Evolutionary conservation across 2,888 invertebrate genomes (phyloP), one percentile per base, ranked within the genome.

Genomic region (Synergus umbraculus): DNA sequence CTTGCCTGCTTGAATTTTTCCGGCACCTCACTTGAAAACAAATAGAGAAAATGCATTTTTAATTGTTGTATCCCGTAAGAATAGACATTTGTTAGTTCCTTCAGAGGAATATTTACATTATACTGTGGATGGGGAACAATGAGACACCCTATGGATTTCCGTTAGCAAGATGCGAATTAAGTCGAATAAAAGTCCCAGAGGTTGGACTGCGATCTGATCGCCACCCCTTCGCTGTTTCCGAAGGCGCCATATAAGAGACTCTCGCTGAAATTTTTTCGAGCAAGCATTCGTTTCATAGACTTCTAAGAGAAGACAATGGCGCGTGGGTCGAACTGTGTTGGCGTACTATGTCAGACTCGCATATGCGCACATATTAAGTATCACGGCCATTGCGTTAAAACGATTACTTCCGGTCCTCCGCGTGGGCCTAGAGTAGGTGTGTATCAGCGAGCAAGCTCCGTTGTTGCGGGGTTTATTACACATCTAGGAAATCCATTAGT

Each of bases 281-380:
- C 69, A 37, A 29, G 73, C 73, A 67, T 83, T 85, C 83, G 78
- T 77, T 79, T 79, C 78, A 77, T 77, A 78, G 79, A 77, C 67
- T 58, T 84, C 82, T 85, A 82, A 86, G 86, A 87, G 88, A 90
- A 91, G 91, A 89, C 92, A 92, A 90, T 91, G 89, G 89, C 89
- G 92, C 92, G 92, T 92, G 91, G 92, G 91, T 89, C 88, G 88
- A 87, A 86, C 85, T 88, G 89, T 88, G 90, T 89, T 89, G 88
- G 87, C 87, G 88, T 85, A 85, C 84, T 85, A 85, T 77, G 66
- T 83, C 78, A 81, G 81, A 79, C 83, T 83, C 67, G 81, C 79
- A 77, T 80, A 67, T 64, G 46, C 65, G 77, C 82, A 83, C 80
- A 84, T 87, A 89, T 87, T 88, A 87, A 88, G 86, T 87, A 86